Percentiles rank a stretch among this genome's conserved stretches.
Evolutionary conservation across 1,140 invertebrate genomes (phyloP).

Genomic region (Drosophila ironensis): DNA sequence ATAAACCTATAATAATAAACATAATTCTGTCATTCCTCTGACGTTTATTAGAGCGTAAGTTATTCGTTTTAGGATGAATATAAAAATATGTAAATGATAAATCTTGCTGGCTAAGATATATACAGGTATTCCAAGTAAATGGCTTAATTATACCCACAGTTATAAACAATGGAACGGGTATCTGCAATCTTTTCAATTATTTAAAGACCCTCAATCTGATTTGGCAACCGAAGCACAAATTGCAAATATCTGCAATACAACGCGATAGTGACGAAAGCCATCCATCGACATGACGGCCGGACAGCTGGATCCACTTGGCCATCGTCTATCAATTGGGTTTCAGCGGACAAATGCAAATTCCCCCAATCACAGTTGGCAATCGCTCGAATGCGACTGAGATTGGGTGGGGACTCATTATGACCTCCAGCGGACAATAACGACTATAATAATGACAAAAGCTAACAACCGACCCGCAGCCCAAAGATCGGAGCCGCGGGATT

Average conservation of each 20-base stretch:
- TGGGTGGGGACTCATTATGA: slow-evolving; percentile 29
- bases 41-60: background rate
- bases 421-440: slow-evolving; percentile 31
- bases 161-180: background rate
- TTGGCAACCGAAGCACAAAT: slow-evolving; percentile 10
- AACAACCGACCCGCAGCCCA: slow-evolving; percentile 14
- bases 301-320: slow-evolving; percentile 12
- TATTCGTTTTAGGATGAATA: too few species aligned
- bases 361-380: slow-evolving; percentile 27
- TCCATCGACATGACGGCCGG: slow-evolving; percentile 8
- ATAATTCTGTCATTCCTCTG: background rate
- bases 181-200: background rate
- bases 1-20: background rate
- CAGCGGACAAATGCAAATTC: slow-evolving; percentile 22
- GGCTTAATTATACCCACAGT: background rate
- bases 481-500: slow-evolving; percentile 6
- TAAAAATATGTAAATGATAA: too few species aligned
- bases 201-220: background rate
- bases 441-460: slow-evolving; percentile 32
- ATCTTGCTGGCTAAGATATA: too few species aligned
- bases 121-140: too few species aligned
- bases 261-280: slow-evolving; percentile 11
- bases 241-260: slow-evolving; percentile 37
- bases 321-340: slow-evolving; percentile 10
- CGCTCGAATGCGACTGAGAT: slow-evolving; percentile 5